Evolutionary conservation across 2,113 vertebrate species (phyloP).

Genomic region (Porphyrio hochstetteri): DNA sequence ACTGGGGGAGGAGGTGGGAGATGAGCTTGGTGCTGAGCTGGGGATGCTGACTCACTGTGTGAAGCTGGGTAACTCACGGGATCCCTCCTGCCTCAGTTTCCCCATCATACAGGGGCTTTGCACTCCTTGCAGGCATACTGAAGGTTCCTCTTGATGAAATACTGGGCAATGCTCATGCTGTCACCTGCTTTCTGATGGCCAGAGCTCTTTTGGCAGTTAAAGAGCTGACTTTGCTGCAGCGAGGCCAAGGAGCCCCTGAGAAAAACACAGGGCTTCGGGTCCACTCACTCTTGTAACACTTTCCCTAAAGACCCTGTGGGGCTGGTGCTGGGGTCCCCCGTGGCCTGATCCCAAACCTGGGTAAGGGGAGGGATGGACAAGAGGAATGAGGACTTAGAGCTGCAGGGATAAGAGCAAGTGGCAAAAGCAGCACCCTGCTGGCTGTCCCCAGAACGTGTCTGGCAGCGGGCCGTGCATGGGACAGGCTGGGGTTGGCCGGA

Average conservation of each 20-base stretch:
- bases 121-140: accelerated
- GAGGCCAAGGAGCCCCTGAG: accelerated
- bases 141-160: background rate
- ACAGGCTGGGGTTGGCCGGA: background rate
- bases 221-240: background rate
- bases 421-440: background rate
- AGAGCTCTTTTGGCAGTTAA: background rate
- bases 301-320: background rate
- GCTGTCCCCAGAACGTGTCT: accelerated
- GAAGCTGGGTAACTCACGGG: accelerated
- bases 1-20: background rate
- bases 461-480: accelerated
- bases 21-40: background rate
- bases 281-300: accelerated
- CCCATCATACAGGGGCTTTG: background rate
- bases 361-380: background rate
- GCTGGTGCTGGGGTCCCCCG: background rate
- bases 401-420: background rate
- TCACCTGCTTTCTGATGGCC: background rate
- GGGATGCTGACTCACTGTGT: background rate
- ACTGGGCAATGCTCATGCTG: accelerated
- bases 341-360: background rate
- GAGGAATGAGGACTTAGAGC: background rate
- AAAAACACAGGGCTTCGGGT: background rate
- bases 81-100: background rate